Evolutionary conservation across 2,797 vertebrate species (phyloP).

Genomic region (Squalus acanthias): DNA sequence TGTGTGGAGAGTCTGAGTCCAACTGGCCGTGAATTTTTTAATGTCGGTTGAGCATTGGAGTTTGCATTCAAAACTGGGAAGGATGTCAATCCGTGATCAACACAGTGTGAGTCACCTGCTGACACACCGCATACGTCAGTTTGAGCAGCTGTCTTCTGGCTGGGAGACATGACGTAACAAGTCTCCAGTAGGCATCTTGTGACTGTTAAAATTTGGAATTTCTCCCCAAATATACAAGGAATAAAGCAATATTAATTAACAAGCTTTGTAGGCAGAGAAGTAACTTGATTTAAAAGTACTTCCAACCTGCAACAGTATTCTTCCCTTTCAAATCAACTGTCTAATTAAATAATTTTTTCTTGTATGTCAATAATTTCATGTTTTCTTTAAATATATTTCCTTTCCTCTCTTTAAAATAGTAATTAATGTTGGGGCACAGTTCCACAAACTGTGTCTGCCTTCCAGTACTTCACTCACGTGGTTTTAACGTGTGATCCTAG

Average conservation of each 20-base stretch:
- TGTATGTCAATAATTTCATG: background rate
- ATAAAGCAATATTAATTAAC: background rate
- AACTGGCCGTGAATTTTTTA: background rate
- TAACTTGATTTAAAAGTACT: too few relatives aligned
- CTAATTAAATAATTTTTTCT: background rate
- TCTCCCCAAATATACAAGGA: background rate
- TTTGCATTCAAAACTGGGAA: background rate
- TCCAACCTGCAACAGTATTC: background rate
- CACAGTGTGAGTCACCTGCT: background rate
- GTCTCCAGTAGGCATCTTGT: background rate
- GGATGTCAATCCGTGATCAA: background rate
- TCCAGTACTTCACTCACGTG: background rate
- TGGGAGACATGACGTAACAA: background rate
- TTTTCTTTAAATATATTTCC: background rate
- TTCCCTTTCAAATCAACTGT: background rate
- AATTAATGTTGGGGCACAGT: background rate
- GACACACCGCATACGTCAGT: background rate
- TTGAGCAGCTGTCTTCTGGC: conserved; percentile 1
- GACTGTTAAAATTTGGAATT: conserved; percentile 4
- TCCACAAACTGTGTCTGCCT: background rate
- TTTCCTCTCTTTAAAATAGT: background rate
- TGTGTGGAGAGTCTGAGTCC: background rate
- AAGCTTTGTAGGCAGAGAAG: too few relatives aligned
- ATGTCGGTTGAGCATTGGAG: background rate
- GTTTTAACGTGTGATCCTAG: background rate